Evolutionary conservation across 2,113 vertebrate genomes (phyloP), one percentile per base, ranked within the genome.

Genomic region (Ophiodon elongatus): DNA sequence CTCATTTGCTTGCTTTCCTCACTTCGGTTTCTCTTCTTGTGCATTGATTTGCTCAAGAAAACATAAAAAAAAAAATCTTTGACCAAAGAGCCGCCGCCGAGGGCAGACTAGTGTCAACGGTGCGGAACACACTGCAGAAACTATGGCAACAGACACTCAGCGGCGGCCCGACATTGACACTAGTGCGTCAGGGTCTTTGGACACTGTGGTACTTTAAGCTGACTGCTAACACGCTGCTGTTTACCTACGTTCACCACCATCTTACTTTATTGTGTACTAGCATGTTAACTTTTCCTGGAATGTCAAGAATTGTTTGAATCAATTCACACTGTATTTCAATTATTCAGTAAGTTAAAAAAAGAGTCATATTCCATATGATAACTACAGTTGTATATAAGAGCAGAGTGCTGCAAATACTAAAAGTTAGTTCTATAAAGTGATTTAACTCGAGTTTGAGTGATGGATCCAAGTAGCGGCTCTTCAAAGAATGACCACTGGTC

Each of bases 401-500:
- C 39, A 43, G 6, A 19, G 4, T 31, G 23, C 39, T 68, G 19
- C n/a, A 68, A 84, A 65, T 56, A 8, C 23, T 57, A 29, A 43
- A 56, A 79, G 39, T 50, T 62, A 25, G 41, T 41, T 73, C 8
- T 33, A 35, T 76, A 21, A 82, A 79, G 71, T 72, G 67, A 29
- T 60, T 50, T 21, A 31, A 72, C 47, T 62, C 19, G 54, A 45
- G 37, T 29, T 60, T 5, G 76, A 76, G 63, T 14, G 27, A 70
- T 59, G 52, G 56, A 67, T 89, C 64, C 87, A 77, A 85, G 84
- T 11, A 9, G 41, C 39, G 69, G 39, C 56, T 79, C 70, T 83
- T 88, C 79, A 86, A 76, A 88, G 54, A 33, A 64, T 33, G 67
- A 79, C 65, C 29, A 33, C 76, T 80, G 76, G 67, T 73, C 79